phyloP scores from a whole-genome alignment of 64 coral and sea anemone genomes.

The Platygyra sinensis region DNA sequence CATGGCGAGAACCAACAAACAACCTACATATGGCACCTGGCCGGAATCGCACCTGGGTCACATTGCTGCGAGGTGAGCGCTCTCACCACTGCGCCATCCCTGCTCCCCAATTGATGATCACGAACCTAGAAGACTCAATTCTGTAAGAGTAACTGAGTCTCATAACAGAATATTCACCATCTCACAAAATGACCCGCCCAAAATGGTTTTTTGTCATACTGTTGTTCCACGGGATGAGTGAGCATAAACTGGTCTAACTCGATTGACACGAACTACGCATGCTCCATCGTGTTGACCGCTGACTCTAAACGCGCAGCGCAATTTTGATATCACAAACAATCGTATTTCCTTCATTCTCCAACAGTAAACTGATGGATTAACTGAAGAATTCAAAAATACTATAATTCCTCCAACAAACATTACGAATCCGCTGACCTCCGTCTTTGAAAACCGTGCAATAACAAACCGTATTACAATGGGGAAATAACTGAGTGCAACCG shows the following conservation, averaged over 20 bases:
- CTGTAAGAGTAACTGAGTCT: no score
- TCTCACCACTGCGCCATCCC: no score
- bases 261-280: background rate
- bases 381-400: background rate
- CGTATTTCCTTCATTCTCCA: background rate
- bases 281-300: background rate
- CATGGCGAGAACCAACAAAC: no score
- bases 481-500: background rate
- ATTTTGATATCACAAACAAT: background rate
- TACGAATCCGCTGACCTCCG: background rate
- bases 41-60: no score
- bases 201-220: background rate
- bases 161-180: no score
- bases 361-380: background rate
- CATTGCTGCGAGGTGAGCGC: no score
- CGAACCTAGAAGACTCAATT: no score
- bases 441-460: background rate
- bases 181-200: no score
- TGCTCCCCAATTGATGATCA: no score
- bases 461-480: background rate
- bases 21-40: no score
- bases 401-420: background rate
- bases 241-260: background rate
- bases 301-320: background rate
- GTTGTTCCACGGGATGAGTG: background rate